phyloP scores from a whole-genome alignment of 2,797 vertebrate species.

The Borostomias antarcticus region DNA sequence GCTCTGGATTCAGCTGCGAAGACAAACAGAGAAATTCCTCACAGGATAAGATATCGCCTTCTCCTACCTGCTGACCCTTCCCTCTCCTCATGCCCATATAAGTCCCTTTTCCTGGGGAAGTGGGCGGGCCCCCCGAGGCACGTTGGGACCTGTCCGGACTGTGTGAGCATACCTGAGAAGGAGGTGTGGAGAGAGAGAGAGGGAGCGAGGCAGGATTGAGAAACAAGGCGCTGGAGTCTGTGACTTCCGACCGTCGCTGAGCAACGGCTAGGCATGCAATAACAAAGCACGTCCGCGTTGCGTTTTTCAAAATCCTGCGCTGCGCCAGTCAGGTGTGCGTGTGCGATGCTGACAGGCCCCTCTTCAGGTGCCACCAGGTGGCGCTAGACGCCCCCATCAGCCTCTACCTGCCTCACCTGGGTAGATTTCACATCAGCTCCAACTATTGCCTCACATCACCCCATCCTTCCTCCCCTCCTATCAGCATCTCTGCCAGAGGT shows the following conservation, averaged over 20 bases:
- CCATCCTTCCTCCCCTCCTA: background rate
- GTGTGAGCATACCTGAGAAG: slow-evolving; percentile 27
- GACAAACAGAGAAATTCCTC: too few relatives aligned
- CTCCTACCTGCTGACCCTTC: slow-evolving; percentile 30
- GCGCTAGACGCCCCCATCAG: slow-evolving; percentile 12
- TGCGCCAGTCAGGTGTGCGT: slow-evolving; percentile 10
- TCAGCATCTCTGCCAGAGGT: slow-evolving; percentile 17
- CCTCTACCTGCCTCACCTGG: slow-evolving; percentile 47
- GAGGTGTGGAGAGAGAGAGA: slow-evolving; percentile 40
- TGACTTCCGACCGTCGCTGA: slow-evolving; percentile 37
- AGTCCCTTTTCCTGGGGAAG: slow-evolving; percentile 52
- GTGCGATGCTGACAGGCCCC: slow-evolving; percentile 19
- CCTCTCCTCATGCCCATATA: slow-evolving; percentile 59
- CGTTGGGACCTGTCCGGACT: slow-evolving; percentile 1
- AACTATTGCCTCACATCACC: slow-evolving; percentile 42
- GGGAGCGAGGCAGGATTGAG: slow-evolving; percentile 17
- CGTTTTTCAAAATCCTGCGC: slow-evolving; percentile 24
- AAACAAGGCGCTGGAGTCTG: background rate
- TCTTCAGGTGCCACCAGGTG: slow-evolving; percentile 2
- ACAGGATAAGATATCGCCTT: background rate
- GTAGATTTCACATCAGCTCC: slow-evolving; percentile 41
- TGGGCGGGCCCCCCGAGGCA: slow-evolving; percentile 11
- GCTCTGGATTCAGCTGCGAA: background rate
- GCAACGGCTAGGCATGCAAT: slow-evolving; percentile 43
- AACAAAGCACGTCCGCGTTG: slow-evolving; percentile 21